Evolutionary conservation across 2,888 invertebrate genomes (phyloP), one percentile per base, ranked within the genome.

Genomic region (Melikaiella ostensackeni): DNA sequence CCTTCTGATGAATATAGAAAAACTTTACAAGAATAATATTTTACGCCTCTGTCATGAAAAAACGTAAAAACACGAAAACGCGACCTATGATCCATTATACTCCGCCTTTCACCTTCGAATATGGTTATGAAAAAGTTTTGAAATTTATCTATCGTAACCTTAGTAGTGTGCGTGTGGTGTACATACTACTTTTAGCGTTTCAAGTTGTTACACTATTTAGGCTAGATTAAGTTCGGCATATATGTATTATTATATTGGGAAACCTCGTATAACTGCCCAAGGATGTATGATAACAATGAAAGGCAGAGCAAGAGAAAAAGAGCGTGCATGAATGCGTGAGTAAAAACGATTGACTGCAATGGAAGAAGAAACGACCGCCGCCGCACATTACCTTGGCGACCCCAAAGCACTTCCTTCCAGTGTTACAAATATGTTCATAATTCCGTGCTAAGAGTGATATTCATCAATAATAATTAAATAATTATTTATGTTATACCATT

Each of bases 361-460:
- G 78, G 61, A 81, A 74, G 77, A 79, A 76, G 76, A 81, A 78
- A 81, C 82, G 75, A 78, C 81, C 83, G 63, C 77, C 82, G 77
- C 82, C 81, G 79, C 80, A 74, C 80, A 59, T 33, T 33, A 62
- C 81, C 84, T 79, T 80, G 21, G 55, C 78, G 61, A 81, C 84
- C 84, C 85, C 83, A 84, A 85, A 86, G 85, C 88, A 88, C 85
- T 89, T 90, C 90, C 90, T 91, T 91, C 90, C 90, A 90, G 89
- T 90, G 90, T 91, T 91, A 90, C 87, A 88, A 85, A 88, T 89
- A 89, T 88, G 89, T 87, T 89, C 89, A 89, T 90, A 89, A 89
- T 90, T 91, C 89, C 89, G 89, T 89, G 89, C 88, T 88, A 89
- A 90, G 88, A 90, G 89, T 91, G 90, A 91, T 90, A 90, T 89